These are phyloP conservation scores for Thymelicus sylvestris DNA, from an alignment of 2,888 invertebrate species.

Conservation along the genomic window DNA sequence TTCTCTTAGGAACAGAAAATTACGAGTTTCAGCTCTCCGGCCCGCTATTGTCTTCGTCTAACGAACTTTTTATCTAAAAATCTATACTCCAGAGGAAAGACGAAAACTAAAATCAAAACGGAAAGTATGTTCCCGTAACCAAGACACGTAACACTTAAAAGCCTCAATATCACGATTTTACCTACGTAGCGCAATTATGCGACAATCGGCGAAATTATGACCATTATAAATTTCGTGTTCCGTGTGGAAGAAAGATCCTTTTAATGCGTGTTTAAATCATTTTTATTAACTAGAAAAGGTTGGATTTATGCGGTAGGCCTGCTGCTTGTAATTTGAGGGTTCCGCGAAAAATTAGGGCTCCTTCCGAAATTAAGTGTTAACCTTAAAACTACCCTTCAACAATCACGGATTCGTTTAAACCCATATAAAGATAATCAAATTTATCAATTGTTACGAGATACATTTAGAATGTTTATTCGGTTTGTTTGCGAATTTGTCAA, in stretches of 20 bases:
- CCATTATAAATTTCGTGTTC: slow-evolving; percentile 75
- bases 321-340: slow-evolving; percentile 67
- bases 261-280: slow-evolving; percentile 80
- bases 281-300: slow-evolving; percentile 82
- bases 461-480: slow-evolving; percentile 29
- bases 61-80: slow-evolving; percentile 55
- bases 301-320: slow-evolving; percentile 71
- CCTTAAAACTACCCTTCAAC: slow-evolving; percentile 7
- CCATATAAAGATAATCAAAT: too few species aligned
- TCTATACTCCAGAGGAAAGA: slow-evolving; percentile 38
- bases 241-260: slow-evolving; percentile 70
- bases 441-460: slow-evolving; percentile 23
- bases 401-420: slow-evolving; percentile 29
- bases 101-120: background rate
- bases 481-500: slow-evolving; percentile 41
- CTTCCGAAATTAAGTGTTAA: slow-evolving; percentile 16
- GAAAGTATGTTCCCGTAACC: background rate
- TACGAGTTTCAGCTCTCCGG: slow-evolving; percentile 51
- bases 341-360: slow-evolving; percentile 58
- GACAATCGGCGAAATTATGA: slow-evolving; percentile 68
- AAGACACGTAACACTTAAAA: slow-evolving; percentile 13
- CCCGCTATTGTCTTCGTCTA: slow-evolving; percentile 58
- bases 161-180: slow-evolving; percentile 4
- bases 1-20: slow-evolving; percentile 31
- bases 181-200: slow-evolving; percentile 55